phyloP scores from a whole-genome alignment of 2,888 invertebrate genomes.

The Cheilosia soror region DNA sequence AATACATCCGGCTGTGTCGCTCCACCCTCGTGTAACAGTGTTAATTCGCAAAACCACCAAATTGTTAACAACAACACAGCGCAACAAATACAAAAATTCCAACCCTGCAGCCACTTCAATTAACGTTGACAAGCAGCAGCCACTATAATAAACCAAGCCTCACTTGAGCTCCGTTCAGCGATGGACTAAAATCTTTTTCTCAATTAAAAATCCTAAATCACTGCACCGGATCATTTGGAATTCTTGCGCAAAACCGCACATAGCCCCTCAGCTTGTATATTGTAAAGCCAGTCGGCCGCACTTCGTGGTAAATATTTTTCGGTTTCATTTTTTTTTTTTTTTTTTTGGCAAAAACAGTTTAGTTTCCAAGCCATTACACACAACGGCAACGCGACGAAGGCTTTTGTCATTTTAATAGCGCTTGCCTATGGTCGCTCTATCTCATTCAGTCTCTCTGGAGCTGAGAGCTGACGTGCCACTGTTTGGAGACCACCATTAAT shows the following conservation, averaged over 20 bases:
- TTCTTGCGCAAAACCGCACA: constrained; percentile 62
- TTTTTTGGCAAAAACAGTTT: constrained; percentile 38
- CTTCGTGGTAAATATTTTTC: constrained; percentile 41
- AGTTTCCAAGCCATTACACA: constrained; percentile 59
- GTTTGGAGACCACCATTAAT: constrained; percentile 63
- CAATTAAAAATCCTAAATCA: constrained; percentile 72
- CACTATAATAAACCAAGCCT: constrained; percentile 52
- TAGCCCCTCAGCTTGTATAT: constrained; percentile 11
- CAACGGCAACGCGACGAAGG: constrained; percentile 61
- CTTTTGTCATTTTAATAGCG: constrained; percentile 71
- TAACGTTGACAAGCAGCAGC: constrained; percentile 55
- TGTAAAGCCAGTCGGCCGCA: constrained; percentile 12
- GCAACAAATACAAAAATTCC: constrained; percentile 47
- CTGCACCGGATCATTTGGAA: constrained; percentile 56
- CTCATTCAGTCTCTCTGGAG: constrained; percentile 45
- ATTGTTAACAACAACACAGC: constrained; percentile 35
- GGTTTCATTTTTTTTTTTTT: not conserved
- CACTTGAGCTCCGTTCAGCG: constrained; percentile 23
- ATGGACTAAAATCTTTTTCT: constrained; percentile 59
- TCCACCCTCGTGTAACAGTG: constrained; percentile 56
- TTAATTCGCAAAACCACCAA: constrained; percentile 66
- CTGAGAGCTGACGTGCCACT: constrained; percentile 55
- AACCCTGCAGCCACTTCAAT: constrained; percentile 63
- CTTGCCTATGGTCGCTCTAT: constrained; percentile 58
- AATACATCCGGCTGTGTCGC: constrained; percentile 37